Percentiles rank a stretch among this genome's conserved stretches.
phyloP scores from a whole-genome alignment of 2,888 invertebrate species.

The Cryptocephalus moraei region DNA sequence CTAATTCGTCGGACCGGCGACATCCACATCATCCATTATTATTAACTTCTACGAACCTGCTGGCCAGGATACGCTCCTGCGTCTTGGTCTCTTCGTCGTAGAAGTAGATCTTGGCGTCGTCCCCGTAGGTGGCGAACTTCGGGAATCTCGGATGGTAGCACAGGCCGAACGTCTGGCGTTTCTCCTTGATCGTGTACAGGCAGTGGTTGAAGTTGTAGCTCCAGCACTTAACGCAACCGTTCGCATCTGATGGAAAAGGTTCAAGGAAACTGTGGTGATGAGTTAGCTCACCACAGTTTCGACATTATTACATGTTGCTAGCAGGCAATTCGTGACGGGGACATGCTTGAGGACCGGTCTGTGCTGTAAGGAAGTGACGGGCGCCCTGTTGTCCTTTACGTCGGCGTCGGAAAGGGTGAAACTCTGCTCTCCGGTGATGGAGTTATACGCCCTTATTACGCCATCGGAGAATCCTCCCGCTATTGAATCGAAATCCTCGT shows the following conservation, averaged over 20 bases:
- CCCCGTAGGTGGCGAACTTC: slow-evolving; percentile 51
- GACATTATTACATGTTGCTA: slow-evolving; percentile 53
- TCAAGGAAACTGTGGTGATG: not conserved
- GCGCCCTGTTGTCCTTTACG: slow-evolving; percentile 38
- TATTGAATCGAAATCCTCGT: slow-evolving; percentile 48
- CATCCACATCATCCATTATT: not conserved
- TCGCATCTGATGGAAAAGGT: slow-evolving; percentile 43
- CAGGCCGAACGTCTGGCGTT: slow-evolving; percentile 52
- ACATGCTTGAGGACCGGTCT: slow-evolving; percentile 43
- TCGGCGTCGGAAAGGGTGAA: slow-evolving; percentile 41
- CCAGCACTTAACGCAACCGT: slow-evolving; percentile 60
- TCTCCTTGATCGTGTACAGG: slow-evolving; percentile 54
- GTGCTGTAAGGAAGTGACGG: slow-evolving; percentile 52
- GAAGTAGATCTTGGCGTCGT: slow-evolving; percentile 51
- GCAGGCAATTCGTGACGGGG: slow-evolving; percentile 42
- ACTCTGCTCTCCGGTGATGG: slow-evolving; percentile 39
- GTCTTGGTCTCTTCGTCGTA: slow-evolving; percentile 60
- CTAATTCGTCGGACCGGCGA: no score
- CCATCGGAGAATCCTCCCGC: slow-evolving; percentile 54
- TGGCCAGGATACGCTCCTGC: slow-evolving; percentile 49
- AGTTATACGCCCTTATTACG: slow-evolving; percentile 45
- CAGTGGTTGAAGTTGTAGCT: slow-evolving; percentile 54
- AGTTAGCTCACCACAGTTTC: no score
- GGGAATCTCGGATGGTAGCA: slow-evolving; percentile 50
- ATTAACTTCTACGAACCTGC: slow-evolving; percentile 37